These are phyloP conservation scores for Lepilemur septentrionalis DNA, from an alignment of 2,797 vertebrate genomes.

Conservation along the genomic window DNA sequence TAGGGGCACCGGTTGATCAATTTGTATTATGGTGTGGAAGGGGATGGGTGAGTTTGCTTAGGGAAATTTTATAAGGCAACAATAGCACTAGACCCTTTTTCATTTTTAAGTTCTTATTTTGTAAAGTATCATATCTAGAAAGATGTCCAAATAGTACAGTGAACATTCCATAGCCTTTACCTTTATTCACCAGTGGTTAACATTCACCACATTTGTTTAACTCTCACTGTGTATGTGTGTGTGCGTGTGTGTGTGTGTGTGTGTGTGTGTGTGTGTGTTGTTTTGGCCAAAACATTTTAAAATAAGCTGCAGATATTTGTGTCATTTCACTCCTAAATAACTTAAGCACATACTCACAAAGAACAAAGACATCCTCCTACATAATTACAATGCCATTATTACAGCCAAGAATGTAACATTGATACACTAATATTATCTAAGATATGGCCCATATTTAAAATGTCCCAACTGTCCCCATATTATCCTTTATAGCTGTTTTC, in stretches of 20 bases:
- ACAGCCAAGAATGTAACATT: not conserved
- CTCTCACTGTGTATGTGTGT: not conserved
- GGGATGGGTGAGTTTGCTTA: not conserved
- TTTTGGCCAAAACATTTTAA: not conserved
- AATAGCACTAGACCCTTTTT: not conserved
- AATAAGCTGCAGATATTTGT: not conserved
- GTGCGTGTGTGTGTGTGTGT: too few species aligned
- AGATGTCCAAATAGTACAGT: not conserved
- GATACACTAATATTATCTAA: not conserved
- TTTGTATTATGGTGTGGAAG: not conserved
- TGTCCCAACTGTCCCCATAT: not conserved
- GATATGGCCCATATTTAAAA: not conserved
- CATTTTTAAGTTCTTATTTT: conserved; percentile 42
- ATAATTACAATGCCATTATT: not conserved
- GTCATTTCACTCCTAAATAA: not conserved
- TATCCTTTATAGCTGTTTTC: not conserved
- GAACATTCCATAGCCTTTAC: not conserved
- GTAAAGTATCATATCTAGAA: not conserved
- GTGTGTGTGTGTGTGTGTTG: not conserved
- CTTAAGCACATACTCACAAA: not conserved
- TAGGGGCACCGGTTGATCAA: not conserved
- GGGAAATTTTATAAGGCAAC: not conserved
- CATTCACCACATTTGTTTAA: not conserved
- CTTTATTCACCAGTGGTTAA: not conserved
- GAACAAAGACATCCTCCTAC: not conserved